phyloP scores from a whole-genome alignment of 2,888 invertebrate species.

The Ramazzottius varieornatus region DNA sequence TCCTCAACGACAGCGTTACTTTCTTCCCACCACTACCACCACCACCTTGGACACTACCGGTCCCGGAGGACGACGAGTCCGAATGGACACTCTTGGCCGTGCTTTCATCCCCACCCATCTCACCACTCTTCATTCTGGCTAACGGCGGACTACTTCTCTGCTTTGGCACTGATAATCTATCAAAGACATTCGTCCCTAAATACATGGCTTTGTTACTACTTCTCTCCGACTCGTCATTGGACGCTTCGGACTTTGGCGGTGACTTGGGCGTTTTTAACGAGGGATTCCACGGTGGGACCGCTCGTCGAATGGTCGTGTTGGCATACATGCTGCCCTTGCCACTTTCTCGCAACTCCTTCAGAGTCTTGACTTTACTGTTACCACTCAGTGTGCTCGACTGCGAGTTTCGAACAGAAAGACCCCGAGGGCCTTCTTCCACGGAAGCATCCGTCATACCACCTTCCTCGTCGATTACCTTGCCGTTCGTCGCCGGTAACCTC shows the following conservation, averaged over 20 bases:
- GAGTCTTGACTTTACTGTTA: neutral
- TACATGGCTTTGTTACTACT: neutral
- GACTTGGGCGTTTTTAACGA: neutral
- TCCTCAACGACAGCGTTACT: neutral
- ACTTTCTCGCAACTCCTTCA: neutral
- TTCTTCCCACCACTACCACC: neutral
- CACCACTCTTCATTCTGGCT: neutral
- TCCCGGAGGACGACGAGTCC: neutral
- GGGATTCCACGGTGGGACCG: neutral
- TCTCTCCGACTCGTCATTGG: neutral
- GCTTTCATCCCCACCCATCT: neutral
- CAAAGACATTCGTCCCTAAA: neutral
- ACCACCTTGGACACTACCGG: neutral
- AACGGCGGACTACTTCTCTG: slow-evolving; percentile 1
- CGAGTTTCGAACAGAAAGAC: neutral
- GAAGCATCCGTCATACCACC: neutral
- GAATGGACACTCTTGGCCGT: neutral
- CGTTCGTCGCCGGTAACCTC: neutral
- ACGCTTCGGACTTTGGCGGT: neutral
- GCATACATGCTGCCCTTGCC: too few species aligned
- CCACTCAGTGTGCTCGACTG: too few species aligned
- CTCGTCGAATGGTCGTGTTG: neutral
- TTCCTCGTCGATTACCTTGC: neutral
- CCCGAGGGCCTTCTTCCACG: neutral
- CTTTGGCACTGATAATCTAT: neutral